Conservation (phyloP, 1,140 invertebrate species). For the Lanistes nyassanus region DNA sequence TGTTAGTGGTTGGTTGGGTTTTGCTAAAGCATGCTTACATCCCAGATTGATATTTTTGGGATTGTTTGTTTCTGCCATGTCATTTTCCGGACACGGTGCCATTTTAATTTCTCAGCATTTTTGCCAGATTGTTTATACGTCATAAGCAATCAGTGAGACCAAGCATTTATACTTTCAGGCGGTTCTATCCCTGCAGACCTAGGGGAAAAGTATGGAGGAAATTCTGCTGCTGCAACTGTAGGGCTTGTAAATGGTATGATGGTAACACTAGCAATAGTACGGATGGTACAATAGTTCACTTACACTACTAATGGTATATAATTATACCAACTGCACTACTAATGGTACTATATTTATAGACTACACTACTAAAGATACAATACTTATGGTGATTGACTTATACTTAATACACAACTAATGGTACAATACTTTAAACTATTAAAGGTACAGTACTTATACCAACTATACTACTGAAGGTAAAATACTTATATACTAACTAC, state of each 20-base stretch:
- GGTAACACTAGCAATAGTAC: not conserved
- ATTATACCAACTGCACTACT: not conserved
- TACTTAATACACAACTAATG: constrained; percentile 8
- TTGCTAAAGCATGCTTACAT: not conserved
- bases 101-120: not conserved
- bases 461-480: not conserved
- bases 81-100: not conserved
- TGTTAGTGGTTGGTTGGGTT: too few species aligned
- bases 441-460: not conserved
- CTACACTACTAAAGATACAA: not conserved
- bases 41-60: not conserved
- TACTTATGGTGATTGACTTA: not conserved
- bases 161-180: constrained; percentile 44
- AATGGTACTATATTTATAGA: not conserved
- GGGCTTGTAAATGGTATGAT: constrained; percentile 65
- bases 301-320: not conserved
- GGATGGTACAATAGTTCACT: not conserved
- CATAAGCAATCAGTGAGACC: not conserved
- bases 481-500: not conserved
- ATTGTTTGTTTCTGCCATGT: not conserved
- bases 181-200: constrained; percentile 69
- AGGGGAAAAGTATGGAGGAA: constrained; percentile 68
- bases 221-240: constrained; percentile 68
- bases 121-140: not conserved
- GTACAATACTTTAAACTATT: not conserved